Conservation (phyloP, 1,140 invertebrate genomes). For the Gryon sp. region DNA sequence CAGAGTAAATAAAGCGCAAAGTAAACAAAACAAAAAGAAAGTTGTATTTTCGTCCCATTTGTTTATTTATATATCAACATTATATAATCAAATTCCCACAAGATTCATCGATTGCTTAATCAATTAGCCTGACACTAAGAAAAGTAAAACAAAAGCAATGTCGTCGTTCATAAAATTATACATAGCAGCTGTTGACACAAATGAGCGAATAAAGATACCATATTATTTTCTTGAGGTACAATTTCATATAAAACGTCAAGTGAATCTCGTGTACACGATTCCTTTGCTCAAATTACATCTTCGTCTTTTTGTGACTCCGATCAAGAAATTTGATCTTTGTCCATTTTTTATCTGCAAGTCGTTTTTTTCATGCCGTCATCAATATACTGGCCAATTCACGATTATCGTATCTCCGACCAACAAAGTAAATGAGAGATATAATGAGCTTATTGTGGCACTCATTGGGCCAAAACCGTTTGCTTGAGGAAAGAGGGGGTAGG, state of each 20-base stretch:
- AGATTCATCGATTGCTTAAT: no score
- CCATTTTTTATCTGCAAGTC: slow-evolving; percentile 4
- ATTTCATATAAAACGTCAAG: slow-evolving; percentile 52
- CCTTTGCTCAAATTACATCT: slow-evolving; percentile 43
- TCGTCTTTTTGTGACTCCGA: slow-evolving; percentile 38
- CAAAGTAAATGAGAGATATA: slow-evolving; percentile 44
- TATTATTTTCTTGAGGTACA: slow-evolving; percentile 50
- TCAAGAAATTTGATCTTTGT: slow-evolving; percentile 53
- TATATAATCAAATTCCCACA: no score
- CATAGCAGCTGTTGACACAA: slow-evolving; percentile 45
- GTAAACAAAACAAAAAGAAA: no score
- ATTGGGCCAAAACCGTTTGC: not conserved
- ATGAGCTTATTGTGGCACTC: slow-evolving; percentile 35
- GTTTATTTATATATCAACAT: no score
- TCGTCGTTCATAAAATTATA: slow-evolving; percentile 7
- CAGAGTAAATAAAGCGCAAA: no score
- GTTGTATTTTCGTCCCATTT: no score
- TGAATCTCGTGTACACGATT: slow-evolving; percentile 51
- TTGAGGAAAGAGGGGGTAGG: not conserved
- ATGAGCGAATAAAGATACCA: slow-evolving; percentile 49
- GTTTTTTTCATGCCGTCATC: slow-evolving; percentile 10
- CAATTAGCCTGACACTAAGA: slow-evolving; percentile 1
- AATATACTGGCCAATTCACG: slow-evolving; percentile 23
- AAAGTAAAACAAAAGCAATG: not conserved
- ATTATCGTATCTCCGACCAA: slow-evolving; percentile 25